Evolutionary conservation across 1,140 invertebrate genomes (phyloP).

Genomic region (Drosophila bocqueti): DNA sequence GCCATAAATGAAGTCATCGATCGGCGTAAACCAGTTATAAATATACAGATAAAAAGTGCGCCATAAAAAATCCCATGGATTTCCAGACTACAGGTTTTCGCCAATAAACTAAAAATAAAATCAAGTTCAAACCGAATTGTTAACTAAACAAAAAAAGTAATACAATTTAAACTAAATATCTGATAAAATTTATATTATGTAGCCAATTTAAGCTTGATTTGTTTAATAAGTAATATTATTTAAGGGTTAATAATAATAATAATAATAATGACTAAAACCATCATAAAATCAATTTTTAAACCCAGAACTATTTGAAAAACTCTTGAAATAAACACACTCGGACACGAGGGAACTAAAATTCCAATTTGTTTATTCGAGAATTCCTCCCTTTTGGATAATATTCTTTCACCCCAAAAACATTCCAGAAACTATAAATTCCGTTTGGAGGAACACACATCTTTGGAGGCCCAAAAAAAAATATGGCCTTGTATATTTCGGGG

Average conservation of each 20-base stretch:
- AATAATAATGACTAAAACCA: neutral
- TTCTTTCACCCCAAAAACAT: neutral
- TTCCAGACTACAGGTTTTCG: conserved; percentile 1
- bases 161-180: neutral
- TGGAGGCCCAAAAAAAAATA: conserved; percentile 1
- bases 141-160: neutral
- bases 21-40: conserved; percentile 41
- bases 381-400: conserved; percentile 5
- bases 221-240: neutral
- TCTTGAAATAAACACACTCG: neutral
- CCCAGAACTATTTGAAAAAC: neutral
- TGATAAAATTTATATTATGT: neutral
- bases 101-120: conserved; percentile 1
- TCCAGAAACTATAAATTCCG: conserved; percentile 10
- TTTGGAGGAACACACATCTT: neutral
- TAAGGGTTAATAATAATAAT: neutral
- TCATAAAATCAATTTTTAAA: neutral
- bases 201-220: neutral
- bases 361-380: conserved; percentile 5
- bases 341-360: neutral
- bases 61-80: conserved; percentile 26
- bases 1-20: conserved; percentile 48
- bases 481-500: conserved; percentile 16
- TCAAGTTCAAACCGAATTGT: neutral
- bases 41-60: conserved; percentile 34